These are phyloP conservation scores for Metopia argyrocephala DNA, from an alignment of 2,888 invertebrate genomes.

Conservation along the genomic window DNA sequence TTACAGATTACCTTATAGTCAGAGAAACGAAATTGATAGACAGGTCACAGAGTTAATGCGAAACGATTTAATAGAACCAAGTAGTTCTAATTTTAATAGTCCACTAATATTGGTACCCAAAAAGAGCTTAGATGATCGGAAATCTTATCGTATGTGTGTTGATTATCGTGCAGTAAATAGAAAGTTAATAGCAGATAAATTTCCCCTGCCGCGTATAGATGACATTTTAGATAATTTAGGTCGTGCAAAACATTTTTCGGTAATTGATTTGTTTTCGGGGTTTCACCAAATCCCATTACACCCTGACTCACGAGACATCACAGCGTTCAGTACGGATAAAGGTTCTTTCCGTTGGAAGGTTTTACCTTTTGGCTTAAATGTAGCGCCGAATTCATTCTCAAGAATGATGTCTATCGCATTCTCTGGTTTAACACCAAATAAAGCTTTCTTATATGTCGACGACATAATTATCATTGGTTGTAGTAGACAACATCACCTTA, in stretches of 20 bases:
- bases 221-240: constrained; percentile 25
- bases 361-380: constrained; percentile 67
- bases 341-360: constrained; percentile 41
- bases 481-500: constrained; percentile 45
- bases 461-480: constrained; percentile 62
- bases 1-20: background rate
- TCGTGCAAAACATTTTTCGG: constrained; percentile 28
- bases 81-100: constrained; percentile 15
- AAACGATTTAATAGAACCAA: constrained; percentile 21
- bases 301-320: constrained; percentile 1
- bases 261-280: constrained; percentile 10
- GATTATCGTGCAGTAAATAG: constrained; percentile 20
- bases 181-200: constrained; percentile 21
- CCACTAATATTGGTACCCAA: constrained; percentile 22
- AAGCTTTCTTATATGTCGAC: constrained; percentile 66
- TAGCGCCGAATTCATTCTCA: constrained; percentile 65
- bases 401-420: constrained; percentile 69
- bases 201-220: constrained; percentile 13
- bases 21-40: background rate
- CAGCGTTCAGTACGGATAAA: constrained; percentile 1
- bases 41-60: constrained; percentile 18
- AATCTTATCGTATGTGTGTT: constrained; percentile 18
- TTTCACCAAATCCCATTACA: constrained; percentile 20
- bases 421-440: constrained; percentile 53
- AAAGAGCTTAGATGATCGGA: constrained; percentile 6